Evolutionary conservation across 2,113 vertebrate species (phyloP).

Genomic region (Indicator indicator): DNA sequence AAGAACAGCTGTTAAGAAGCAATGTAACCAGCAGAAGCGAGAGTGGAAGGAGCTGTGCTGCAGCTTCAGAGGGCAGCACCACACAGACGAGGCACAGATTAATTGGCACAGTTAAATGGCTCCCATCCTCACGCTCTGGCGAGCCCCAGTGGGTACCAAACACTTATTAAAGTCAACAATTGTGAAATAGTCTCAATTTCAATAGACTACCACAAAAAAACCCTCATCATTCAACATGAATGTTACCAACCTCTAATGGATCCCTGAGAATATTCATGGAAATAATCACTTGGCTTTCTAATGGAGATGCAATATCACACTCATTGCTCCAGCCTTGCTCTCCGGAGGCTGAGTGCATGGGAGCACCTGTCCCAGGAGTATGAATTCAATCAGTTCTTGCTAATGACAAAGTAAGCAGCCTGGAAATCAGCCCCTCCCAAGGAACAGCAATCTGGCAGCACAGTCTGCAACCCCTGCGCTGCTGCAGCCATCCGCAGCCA

Average conservation of each 20-base stretch:
- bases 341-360: background rate
- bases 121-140: background rate
- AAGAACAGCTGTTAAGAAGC: background rate
- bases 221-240: background rate
- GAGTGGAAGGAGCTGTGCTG: background rate
- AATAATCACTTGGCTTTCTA: background rate
- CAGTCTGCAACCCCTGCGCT: background rate
- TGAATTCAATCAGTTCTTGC: background rate
- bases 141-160: background rate
- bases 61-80: background rate
- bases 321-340: background rate
- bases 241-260: background rate
- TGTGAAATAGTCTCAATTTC: background rate
- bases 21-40: background rate
- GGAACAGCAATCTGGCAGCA: background rate
- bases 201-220: background rate
- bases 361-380: background rate
- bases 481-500: background rate
- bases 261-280: background rate
- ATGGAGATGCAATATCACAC: background rate
- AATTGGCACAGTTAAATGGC: background rate
- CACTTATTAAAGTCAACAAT: background rate
- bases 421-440: background rate
- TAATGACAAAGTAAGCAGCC: conserved; percentile 11
- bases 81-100: background rate